Evolutionary conservation across 2,113 vertebrate species (phyloP).

Genomic region (Thunnus maccoyii): DNA sequence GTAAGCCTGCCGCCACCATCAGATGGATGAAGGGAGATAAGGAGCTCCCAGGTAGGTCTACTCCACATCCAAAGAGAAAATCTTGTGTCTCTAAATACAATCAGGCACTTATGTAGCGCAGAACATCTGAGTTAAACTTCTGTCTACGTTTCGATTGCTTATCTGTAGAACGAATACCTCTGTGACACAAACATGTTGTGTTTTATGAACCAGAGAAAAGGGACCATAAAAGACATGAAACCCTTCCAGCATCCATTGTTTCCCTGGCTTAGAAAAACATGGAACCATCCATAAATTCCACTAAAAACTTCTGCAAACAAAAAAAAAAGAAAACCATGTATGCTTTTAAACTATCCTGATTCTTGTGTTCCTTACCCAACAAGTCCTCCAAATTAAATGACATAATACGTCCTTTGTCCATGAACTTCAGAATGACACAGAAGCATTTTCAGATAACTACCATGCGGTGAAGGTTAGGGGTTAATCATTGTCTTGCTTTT

Average conservation of each 20-base stretch:
- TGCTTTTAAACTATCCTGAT: background rate
- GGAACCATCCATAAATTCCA: background rate
- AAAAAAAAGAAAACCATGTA: background rate
- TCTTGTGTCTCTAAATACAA: conserved; percentile 5
- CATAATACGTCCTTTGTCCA: too few species aligned
- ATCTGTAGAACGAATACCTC: background rate
- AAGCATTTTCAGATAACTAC: too few species aligned
- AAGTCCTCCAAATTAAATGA: too few species aligned
- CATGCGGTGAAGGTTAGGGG: too few species aligned
- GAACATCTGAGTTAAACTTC: background rate
- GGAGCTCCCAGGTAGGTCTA: conserved; percentile 89
- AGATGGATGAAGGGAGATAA: conserved; percentile 97
- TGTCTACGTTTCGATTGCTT: background rate
- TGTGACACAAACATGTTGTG: background rate
- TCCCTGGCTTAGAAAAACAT: background rate
- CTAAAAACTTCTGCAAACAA: background rate
- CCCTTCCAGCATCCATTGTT: background rate
- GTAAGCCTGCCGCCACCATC: conserved; percentile 95
- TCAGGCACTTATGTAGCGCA: background rate
- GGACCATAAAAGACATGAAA: background rate
- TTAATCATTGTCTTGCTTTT: too few species aligned
- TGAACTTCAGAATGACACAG: too few species aligned
- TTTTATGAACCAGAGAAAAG: conserved; percentile 12
- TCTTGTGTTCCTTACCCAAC: background rate
- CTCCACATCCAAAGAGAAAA: background rate